These are phyloP conservation scores for Octodon degus DNA, from an alignment of 2,113 vertebrate species.

Conservation along the genomic window DNA sequence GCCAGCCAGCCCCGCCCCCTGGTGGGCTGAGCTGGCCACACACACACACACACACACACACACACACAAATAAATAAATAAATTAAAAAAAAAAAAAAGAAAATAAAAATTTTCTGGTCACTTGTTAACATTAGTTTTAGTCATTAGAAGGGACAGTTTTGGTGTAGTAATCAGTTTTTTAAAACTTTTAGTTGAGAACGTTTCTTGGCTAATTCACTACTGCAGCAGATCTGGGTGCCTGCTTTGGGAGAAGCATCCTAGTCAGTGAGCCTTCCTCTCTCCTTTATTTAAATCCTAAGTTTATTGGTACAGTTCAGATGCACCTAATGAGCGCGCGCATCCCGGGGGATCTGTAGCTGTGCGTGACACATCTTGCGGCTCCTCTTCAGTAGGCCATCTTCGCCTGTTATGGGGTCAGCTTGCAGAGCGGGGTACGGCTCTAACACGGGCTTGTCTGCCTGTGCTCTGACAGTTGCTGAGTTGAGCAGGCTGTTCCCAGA, in stretches of 20 bases:
- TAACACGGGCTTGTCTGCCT: neutral
- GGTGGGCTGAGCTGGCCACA: too few species aligned
- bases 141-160: neutral
- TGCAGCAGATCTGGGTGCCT: neutral
- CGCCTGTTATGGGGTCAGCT: neutral
- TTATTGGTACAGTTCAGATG: neutral
- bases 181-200: neutral
- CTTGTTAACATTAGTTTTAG: neutral
- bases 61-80: too few species aligned
- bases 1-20: too few species aligned
- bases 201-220: neutral
- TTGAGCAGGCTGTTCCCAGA: neutral
- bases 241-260: neutral
- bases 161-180: neutral
- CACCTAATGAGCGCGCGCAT: neutral
- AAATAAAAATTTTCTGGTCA: constrained; percentile 11
- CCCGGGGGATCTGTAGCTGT: neutral
- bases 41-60: too few species aligned
- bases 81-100: too few species aligned
- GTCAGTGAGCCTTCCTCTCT: neutral
- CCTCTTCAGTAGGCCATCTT: neutral
- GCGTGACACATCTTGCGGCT: neutral
- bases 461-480: neutral
- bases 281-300: neutral
- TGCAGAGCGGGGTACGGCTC: neutral